Conservation (phyloP, 2,888 invertebrate species). For the Caenorhabditis sp. region DNA sequence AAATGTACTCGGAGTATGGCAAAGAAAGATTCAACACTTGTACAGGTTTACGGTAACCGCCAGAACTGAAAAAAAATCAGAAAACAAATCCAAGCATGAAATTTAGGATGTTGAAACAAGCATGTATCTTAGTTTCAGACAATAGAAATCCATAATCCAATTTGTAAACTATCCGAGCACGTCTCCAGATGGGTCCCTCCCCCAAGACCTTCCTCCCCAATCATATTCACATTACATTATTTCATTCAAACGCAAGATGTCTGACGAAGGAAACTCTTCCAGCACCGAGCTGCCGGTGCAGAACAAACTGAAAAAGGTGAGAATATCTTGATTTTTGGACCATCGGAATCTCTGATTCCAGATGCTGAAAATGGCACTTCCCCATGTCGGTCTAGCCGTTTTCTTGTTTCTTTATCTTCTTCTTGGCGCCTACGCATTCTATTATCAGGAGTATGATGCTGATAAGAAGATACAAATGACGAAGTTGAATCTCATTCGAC, state of each 20-base stretch:
- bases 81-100: background rate
- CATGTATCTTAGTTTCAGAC: background rate
- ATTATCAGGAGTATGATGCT: slow-evolving; percentile 76
- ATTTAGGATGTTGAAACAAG: background rate
- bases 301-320: slow-evolving; percentile 60
- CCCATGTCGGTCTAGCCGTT: slow-evolving; percentile 79
- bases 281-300: slow-evolving; percentile 55
- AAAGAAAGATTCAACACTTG: no score
- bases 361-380: slow-evolving; percentile 81
- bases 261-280: slow-evolving; percentile 61
- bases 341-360: slow-evolving; percentile 41
- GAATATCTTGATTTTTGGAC: background rate
- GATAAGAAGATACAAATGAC: slow-evolving; percentile 74
- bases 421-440: slow-evolving; percentile 78
- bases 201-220: background rate
- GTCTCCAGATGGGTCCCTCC: background rate
- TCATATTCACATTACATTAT: background rate
- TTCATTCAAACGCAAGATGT: slow-evolving; percentile 23
- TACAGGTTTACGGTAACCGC: no score
- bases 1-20: no score
- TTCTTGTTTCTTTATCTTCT: slow-evolving; percentile 79
- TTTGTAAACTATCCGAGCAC: background rate
- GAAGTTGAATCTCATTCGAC: slow-evolving; percentile 74
- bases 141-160: background rate
- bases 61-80: background rate